Conservation (phyloP, 2,888 invertebrate species). For the Idaea aversata region DNA sequence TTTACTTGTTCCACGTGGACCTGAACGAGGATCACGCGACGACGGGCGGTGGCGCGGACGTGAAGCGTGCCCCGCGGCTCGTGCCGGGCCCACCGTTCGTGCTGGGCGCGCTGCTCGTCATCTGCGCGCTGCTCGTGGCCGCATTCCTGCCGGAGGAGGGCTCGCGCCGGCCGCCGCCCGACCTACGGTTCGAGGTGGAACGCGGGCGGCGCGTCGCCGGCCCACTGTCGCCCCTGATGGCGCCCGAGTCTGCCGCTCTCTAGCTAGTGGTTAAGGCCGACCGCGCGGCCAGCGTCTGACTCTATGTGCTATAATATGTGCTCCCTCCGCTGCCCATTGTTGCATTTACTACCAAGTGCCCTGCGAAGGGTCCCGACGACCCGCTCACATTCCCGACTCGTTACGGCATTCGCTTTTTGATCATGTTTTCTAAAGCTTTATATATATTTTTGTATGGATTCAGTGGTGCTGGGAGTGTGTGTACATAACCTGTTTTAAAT, state of each 20-base stretch:
- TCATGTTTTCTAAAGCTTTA: conserved; percentile 66
- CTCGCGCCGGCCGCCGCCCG: conserved; percentile 80
- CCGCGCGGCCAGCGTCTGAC: conserved; percentile 73
- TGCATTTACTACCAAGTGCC: conserved; percentile 69
- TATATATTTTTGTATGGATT: conserved; percentile 65
- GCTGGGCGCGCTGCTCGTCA: conserved; percentile 97
- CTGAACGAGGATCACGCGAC: conserved; percentile 87
- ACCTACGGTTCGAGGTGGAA: conserved; percentile 91
- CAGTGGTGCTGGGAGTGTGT: conserved; percentile 47
- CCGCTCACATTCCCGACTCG: conserved; percentile 52
- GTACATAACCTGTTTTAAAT: conserved; percentile 59
- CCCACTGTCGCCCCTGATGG: conserved; percentile 89
- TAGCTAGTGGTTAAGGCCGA: conserved; percentile 74
- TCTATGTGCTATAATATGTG: conserved; percentile 40
- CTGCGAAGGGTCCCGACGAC: conserved; percentile 42
- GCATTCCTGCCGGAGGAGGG: conserved; percentile 89
- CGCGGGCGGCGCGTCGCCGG: conserved; percentile 88
- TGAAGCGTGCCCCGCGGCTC: conserved; percentile 83
- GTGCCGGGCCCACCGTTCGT: conserved; percentile 99
- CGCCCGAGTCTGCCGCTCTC: conserved; percentile 87
- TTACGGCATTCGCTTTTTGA: conserved; percentile 50
- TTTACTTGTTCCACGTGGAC: conserved; percentile 99
- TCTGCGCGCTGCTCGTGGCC: conserved; percentile 96
- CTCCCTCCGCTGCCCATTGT: conserved; percentile 22
- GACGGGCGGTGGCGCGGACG: conserved; percentile 50